A percentile compares a stretch with the other conserved stretches of the same genome.
These are phyloP conservation scores for Melanotaenia maccullochi DNA, from an alignment of 2,797 vertebrate species.

Conservation along the genomic window DNA sequence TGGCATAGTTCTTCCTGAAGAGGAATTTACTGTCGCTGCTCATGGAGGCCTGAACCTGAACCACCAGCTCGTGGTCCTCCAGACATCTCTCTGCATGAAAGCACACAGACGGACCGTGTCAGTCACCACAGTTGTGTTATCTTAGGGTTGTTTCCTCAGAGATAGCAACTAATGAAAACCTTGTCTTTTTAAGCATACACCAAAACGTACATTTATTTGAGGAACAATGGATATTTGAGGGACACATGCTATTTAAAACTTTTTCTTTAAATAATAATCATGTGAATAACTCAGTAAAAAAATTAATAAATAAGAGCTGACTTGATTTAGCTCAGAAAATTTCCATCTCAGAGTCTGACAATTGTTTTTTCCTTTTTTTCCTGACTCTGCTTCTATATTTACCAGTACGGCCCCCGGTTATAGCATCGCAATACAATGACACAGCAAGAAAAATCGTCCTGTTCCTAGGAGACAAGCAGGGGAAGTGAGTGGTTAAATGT, in stretches of 20 bases:
- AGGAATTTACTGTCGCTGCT: slow-evolving; percentile 94
- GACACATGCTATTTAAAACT: not conserved
- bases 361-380: not conserved
- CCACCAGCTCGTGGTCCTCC: slow-evolving; percentile 96
- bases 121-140: not conserved
- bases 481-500: slow-evolving; percentile 55
- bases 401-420: not conserved
- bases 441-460: slow-evolving; percentile 57
- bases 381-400: slow-evolving; percentile 12
- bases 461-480: slow-evolving; percentile 58
- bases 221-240: no score
- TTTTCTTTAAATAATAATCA: not conserved
- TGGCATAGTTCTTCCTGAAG: slow-evolving; percentile 99
- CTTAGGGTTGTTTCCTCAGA: slow-evolving; percentile 1
- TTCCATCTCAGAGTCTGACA: not conserved
- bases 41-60: slow-evolving; percentile 93
- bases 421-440: slow-evolving; percentile 45
- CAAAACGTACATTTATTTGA: not conserved
- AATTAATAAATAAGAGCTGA: no score
- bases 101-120: slow-evolving; percentile 39
- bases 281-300: not conserved
- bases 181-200: not conserved
- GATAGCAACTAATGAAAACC: not conserved
- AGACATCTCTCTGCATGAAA: slow-evolving; percentile 80
- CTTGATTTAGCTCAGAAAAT: not conserved